Evolutionary conservation across 1,140 invertebrate genomes (phyloP).

Genomic region (Papilio xuthus): DNA sequence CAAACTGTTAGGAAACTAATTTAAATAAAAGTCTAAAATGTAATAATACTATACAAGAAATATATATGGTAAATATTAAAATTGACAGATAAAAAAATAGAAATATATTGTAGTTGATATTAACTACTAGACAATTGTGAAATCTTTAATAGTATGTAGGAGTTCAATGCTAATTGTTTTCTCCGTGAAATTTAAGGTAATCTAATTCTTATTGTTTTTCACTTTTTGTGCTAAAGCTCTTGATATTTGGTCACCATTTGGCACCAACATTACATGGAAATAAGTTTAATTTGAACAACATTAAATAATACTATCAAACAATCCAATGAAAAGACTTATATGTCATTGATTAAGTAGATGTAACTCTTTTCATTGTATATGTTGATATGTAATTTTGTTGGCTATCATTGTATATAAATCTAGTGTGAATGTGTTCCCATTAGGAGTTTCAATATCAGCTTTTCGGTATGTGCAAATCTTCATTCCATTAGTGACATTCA

Average conservation of each 20-base stretch:
- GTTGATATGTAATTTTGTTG: slow-evolving; percentile 65
- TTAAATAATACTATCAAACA: background rate
- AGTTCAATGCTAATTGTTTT: slow-evolving; percentile 26
- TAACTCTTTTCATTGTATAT: background rate
- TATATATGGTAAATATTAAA: slow-evolving; percentile 25
- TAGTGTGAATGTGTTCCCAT: slow-evolving; percentile 73
- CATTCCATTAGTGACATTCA: slow-evolving; percentile 72
- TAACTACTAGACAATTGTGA: slow-evolving; percentile 33
- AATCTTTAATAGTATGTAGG: slow-evolving; percentile 31
- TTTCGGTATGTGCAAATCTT: slow-evolving; percentile 63
- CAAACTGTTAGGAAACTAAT: slow-evolving; percentile 24
- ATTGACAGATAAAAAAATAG: slow-evolving; percentile 22
- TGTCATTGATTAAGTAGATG: background rate
- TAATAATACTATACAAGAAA: slow-evolving; percentile 20
- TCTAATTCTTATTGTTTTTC: slow-evolving; percentile 35
- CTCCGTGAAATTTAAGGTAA: slow-evolving; percentile 22
- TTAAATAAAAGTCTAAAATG: background rate
- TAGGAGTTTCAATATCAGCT: slow-evolving; percentile 73
- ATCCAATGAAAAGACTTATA: background rate
- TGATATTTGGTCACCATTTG: slow-evolving; percentile 73
- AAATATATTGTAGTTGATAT: slow-evolving; percentile 18
- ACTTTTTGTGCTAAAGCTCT: slow-evolving; percentile 44
- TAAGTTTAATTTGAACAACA: background rate
- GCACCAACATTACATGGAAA: slow-evolving; percentile 38
- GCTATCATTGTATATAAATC: slow-evolving; percentile 74